phyloP scores from a whole-genome alignment of 2,797 vertebrate species.

The Galaxias olidus region DNA sequence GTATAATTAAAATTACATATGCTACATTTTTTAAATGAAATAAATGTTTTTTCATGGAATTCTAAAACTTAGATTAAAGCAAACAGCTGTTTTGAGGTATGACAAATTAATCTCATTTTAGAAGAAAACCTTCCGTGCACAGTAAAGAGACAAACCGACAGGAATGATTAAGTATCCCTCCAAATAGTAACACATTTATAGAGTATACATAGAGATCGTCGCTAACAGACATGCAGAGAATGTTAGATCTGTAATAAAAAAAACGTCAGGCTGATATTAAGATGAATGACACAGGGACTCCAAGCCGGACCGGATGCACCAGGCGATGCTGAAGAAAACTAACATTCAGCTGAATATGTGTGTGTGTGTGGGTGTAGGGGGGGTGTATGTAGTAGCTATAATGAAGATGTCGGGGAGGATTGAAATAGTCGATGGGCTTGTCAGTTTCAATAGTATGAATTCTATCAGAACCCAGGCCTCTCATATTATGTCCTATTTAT shows the following conservation, averaged over 20 bases:
- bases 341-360: neutral
- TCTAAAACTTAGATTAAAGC: too few relatives aligned
- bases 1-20: too few relatives aligned
- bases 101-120: too few relatives aligned
- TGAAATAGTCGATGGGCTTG: too few relatives aligned
- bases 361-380: neutral
- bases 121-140: neutral
- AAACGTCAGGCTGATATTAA: neutral
- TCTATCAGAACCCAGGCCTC: too few relatives aligned
- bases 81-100: neutral
- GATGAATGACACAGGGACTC: neutral
- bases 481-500: too few relatives aligned
- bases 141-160: neutral
- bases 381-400: neutral
- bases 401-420: too few relatives aligned
- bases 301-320: constrained; percentile 2
- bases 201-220: neutral
- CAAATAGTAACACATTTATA: too few relatives aligned
- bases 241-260: neutral
- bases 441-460: too few relatives aligned
- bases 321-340: neutral
- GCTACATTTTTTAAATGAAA: too few relatives aligned
- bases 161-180: neutral
- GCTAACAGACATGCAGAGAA: neutral
- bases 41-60: too few relatives aligned